phyloP scores from a whole-genome alignment of 2,888 invertebrate species.

The Nowickia ferox region DNA sequence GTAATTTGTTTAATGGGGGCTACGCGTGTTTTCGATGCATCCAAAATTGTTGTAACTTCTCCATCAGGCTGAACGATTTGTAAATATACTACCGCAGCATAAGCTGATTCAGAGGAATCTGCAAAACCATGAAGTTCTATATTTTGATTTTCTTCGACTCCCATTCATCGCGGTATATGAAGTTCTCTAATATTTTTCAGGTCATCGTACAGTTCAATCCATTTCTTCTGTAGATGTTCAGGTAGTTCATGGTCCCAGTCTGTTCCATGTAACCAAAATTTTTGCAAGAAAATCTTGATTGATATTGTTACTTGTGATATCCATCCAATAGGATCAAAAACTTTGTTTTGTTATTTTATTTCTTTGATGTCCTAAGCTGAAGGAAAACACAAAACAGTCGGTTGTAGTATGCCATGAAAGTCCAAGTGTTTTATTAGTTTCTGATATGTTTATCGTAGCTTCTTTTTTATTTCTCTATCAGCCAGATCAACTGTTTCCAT shows the following conservation, averaged over 20 bases:
- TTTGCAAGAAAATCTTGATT: no score
- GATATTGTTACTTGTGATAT: no score
- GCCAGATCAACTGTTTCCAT: background rate
- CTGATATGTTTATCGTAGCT: conserved; percentile 50
- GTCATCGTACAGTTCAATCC: background rate
- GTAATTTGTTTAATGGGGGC: conserved; percentile 20
- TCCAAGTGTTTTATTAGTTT: conserved; percentile 41
- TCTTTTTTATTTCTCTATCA: conserved; percentile 46
- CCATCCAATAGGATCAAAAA: conserved; percentile 58
- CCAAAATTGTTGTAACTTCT: background rate
- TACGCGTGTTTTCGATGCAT: no score
- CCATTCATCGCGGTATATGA: conserved; percentile 54
- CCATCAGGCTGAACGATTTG: conserved; percentile 3
- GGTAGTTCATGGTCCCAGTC: conserved; percentile 39
- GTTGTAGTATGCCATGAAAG: conserved; percentile 37
- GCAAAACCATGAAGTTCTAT: conserved; percentile 57
- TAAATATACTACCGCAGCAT: conserved; percentile 51
- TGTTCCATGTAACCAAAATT: conserved; percentile 38
- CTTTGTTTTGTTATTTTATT: no score
- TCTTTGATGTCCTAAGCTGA: no score
- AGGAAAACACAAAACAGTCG: conserved; percentile 26
- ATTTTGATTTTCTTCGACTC: background rate
- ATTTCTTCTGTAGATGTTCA: background rate
- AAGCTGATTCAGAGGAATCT: conserved; percentile 55
- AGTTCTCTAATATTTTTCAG: no score